phyloP scores from a whole-genome alignment of 2,113 vertebrate genomes.

The Microcebus ravelobensis region DNA sequence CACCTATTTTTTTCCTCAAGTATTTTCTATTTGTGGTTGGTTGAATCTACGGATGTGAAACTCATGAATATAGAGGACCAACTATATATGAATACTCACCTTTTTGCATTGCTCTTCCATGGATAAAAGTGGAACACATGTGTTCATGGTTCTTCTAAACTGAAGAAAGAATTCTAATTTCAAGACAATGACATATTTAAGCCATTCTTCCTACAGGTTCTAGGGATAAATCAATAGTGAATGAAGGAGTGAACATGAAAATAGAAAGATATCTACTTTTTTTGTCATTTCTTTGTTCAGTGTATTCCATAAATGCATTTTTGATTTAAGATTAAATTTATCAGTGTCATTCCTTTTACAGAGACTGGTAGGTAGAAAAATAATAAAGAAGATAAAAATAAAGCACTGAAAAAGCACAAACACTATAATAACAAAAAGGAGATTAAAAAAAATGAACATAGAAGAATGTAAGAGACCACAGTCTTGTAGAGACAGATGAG shows the following conservation, averaged over 20 bases:
- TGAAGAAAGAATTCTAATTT: background rate
- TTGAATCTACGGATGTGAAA: background rate
- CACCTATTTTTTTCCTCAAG: background rate
- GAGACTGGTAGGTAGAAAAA: background rate
- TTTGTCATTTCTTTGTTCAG: conserved; percentile 25
- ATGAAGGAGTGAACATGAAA: background rate
- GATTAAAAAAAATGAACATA: background rate
- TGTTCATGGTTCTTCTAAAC: background rate
- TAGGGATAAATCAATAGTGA: conserved; percentile 4
- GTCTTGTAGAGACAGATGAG: background rate
- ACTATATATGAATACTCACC: background rate
- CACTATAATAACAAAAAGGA: background rate
- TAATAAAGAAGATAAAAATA: background rate
- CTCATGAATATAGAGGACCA: background rate
- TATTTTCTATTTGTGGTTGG: background rate
- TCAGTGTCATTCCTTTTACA: background rate
- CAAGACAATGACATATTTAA: background rate
- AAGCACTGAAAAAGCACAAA: background rate
- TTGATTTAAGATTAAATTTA: background rate
- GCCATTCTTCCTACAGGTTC: background rate
- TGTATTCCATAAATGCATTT: background rate
- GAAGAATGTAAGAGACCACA: background rate
- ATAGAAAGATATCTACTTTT: background rate
- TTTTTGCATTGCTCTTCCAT: background rate
- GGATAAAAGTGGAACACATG: background rate